Conservation (phyloP, 1,140 invertebrate species). For the Achatina immaculata region DNA sequence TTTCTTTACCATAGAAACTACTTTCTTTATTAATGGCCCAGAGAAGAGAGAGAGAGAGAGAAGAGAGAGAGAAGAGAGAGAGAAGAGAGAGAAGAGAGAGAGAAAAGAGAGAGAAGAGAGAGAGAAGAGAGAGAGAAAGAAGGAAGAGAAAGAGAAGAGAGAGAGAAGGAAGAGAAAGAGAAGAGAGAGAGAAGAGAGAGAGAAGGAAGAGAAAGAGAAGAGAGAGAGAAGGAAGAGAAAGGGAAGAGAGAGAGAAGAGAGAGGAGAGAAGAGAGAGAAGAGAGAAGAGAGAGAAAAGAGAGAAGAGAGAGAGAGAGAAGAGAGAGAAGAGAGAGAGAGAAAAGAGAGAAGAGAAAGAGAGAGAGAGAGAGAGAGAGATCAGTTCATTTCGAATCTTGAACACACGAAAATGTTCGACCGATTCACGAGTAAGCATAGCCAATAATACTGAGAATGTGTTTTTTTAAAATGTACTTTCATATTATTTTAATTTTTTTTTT, state of each 20-base stretch:
- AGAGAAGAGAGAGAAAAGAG: conserved; percentile 9
- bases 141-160: not conserved
- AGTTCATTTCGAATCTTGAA: too few relatives aligned
- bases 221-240: not conserved
- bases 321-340: not conserved
- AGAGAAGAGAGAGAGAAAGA: not conserved
- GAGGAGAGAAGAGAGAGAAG: not conserved
- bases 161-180: not conserved
- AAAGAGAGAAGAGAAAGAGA: not conserved
- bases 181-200: not conserved
- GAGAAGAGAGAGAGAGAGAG: conserved; percentile 21
- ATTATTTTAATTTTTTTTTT: too few relatives aligned
- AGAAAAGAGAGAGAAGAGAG: not conserved
- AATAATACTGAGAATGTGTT: too few relatives aligned
- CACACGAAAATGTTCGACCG: too few relatives aligned
- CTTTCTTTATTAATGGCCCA: not conserved
- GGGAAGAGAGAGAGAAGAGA: too few relatives aligned
- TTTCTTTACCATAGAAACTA: too few relatives aligned
- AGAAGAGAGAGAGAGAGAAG: not conserved
- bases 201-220: conserved; percentile 1
- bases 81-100: not conserved
- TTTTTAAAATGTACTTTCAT: too few relatives aligned
- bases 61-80: conserved; percentile 14
- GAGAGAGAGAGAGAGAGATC: conserved; percentile 5
- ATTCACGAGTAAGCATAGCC: too few relatives aligned